Evolutionary conservation across 2,888 invertebrate species (phyloP).

Genomic region (Oxytorus armatus): DNA sequence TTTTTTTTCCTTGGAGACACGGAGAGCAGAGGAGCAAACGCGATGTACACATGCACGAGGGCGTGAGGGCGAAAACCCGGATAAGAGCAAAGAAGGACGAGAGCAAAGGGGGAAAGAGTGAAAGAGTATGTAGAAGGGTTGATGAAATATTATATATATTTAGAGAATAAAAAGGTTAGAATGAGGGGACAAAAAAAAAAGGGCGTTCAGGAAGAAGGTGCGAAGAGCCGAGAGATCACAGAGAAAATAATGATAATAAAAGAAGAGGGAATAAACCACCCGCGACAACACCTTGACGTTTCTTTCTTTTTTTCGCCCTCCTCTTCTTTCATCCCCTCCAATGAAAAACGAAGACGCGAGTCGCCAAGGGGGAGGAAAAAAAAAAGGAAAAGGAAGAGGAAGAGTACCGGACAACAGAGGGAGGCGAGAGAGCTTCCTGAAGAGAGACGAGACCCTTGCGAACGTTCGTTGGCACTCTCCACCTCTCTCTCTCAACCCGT

Average conservation of each 20-base stretch:
- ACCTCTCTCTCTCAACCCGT: slow-evolving; percentile 22
- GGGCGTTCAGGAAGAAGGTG: slow-evolving; percentile 65
- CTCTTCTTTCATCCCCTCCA: slow-evolving; percentile 39
- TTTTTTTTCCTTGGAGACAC: slow-evolving; percentile 55
- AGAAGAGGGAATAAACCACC: slow-evolving; percentile 58
- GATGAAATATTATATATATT: slow-evolving; percentile 53
- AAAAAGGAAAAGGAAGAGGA: slow-evolving; percentile 48
- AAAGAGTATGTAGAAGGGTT: slow-evolving; percentile 46
- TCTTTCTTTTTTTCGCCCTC: slow-evolving; percentile 51
- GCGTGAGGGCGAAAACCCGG: slow-evolving; percentile 9
- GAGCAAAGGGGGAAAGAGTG: slow-evolving; percentile 42
- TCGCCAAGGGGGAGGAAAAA: slow-evolving; percentile 46
- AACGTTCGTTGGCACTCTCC: slow-evolving; percentile 61
- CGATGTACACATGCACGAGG: slow-evolving; percentile 16
- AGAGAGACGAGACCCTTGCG: slow-evolving; percentile 70
- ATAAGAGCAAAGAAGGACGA: slow-evolving; percentile 33
- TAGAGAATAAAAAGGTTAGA: slow-evolving; percentile 35
- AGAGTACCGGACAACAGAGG: slow-evolving; percentile 28
- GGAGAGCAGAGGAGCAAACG: slow-evolving; percentile 26
- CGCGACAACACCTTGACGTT: slow-evolving; percentile 46
- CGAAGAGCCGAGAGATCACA: slow-evolving; percentile 69
- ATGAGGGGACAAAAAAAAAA: slow-evolving; percentile 46
- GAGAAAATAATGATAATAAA: slow-evolving; percentile 58
- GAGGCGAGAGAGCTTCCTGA: slow-evolving; percentile 59
- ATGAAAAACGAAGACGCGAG: slow-evolving; percentile 26